These are phyloP conservation scores for Acleris cristana DNA, from an alignment of 2,888 invertebrate species.

Conservation along the genomic window DNA sequence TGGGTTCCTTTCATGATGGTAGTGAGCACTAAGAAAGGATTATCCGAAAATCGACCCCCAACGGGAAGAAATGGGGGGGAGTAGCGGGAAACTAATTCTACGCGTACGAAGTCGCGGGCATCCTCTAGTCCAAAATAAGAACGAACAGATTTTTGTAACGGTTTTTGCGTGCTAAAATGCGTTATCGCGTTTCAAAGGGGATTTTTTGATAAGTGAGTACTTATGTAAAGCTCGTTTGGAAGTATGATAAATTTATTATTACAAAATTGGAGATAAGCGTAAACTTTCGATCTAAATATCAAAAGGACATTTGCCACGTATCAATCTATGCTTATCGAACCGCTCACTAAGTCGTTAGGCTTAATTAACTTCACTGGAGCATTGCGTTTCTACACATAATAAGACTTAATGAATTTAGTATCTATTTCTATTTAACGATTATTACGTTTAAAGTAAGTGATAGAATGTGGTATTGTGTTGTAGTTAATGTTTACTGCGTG, in stretches of 20 bases:
- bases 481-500: conserved; percentile 8
- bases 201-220: too few species aligned
- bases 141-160: too few species aligned
- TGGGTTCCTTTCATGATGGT: too few species aligned
- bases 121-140: too few species aligned
- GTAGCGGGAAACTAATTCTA: too few species aligned
- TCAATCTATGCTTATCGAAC: conserved; percentile 19
- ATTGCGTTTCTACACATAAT: conserved; percentile 1
- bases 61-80: too few species aligned
- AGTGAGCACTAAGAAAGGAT: too few species aligned
- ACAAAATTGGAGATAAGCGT: too few species aligned
- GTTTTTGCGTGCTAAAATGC: too few species aligned
- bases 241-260: neutral
- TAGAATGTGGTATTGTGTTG: neutral
- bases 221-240: neutral
- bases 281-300: conserved; percentile 6
- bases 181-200: too few species aligned
- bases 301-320: conserved; percentile 4
- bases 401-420: conserved; percentile 6
- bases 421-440: neutral
- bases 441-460: conserved; percentile 8
- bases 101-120: too few species aligned
- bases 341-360: conserved; percentile 18
- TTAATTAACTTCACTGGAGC: conserved; percentile 8
- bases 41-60: too few species aligned